phyloP scores from a whole-genome alignment of 1,140 invertebrate genomes.

The Cyrtorhinus lividipennis region DNA sequence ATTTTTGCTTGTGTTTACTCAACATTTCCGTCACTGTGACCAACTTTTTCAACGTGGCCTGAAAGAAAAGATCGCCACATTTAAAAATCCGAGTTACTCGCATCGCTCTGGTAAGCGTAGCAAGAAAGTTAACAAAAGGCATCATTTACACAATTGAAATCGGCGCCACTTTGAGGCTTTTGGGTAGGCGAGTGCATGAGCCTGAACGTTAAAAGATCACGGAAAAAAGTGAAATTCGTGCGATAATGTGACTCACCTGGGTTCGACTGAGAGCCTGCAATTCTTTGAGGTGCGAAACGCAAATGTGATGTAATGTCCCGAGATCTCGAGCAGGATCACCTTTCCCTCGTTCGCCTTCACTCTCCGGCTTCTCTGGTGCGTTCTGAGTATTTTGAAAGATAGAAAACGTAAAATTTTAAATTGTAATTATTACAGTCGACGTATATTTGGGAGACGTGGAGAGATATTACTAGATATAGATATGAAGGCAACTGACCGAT shows the following conservation, averaged over 20 bases:
- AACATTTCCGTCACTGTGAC: constrained; percentile 93
- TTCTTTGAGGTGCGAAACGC: constrained; percentile 67
- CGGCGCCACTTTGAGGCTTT: too few relatives aligned
- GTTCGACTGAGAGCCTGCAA: constrained; percentile 55
- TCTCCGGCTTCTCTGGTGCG: constrained; percentile 47
- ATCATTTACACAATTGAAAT: too few relatives aligned
- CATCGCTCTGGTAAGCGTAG: too few relatives aligned
- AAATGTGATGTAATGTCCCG: constrained; percentile 88
- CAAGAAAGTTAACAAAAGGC: too few relatives aligned
- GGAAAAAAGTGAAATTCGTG: too few relatives aligned
- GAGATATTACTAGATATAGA: too few relatives aligned
- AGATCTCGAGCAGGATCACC: constrained; percentile 67
- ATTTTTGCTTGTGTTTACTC: constrained; percentile 91
- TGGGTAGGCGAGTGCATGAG: too few relatives aligned
- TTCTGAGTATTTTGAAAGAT: constrained; percentile 31
- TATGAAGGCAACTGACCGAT: constrained; percentile 58
- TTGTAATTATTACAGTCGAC: too few relatives aligned
- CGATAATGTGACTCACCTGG: constrained; percentile 53
- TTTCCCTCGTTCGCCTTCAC: constrained; percentile 40
- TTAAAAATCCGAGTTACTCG: too few relatives aligned
- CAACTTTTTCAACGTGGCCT: constrained; percentile 78
- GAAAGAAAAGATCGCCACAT: constrained; percentile 28
- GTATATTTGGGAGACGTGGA: too few relatives aligned
- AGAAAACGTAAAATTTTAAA: too few relatives aligned
- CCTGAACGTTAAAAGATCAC: too few relatives aligned